Percentiles rank a stretch among this genome's conserved stretches.
These are phyloP conservation scores for Rhinogobius similis DNA, from an alignment of 2,113 vertebrate genomes.

Conservation along the genomic window DNA sequence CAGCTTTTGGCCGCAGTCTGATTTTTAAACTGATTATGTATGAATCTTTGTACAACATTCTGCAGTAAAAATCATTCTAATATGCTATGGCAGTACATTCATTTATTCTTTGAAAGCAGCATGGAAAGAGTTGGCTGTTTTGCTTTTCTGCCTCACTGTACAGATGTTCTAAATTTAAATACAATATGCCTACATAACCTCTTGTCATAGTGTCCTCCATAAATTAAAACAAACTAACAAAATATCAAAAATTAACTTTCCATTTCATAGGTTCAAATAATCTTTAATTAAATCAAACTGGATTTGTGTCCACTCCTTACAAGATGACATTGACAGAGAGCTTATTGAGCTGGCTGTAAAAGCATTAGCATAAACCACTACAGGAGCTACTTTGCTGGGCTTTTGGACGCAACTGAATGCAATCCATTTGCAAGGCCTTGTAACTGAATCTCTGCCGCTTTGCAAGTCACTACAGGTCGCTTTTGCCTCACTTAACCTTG, in stretches of 20 bases:
- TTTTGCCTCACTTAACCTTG: slow-evolving; percentile 21
- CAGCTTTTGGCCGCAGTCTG: slow-evolving; percentile 46
- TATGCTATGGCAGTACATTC: slow-evolving; percentile 23
- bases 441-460: slow-evolving; percentile 31
- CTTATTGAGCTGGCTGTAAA: slow-evolving; percentile 1
- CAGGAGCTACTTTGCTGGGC: slow-evolving; percentile 29
- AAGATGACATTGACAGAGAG: slow-evolving; percentile 34
- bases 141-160: neutral
- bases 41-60: neutral
- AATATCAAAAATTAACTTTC: too few species aligned
- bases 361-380: slow-evolving; percentile 12
- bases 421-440: slow-evolving; percentile 11
- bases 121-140: neutral
- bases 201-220: too few species aligned
- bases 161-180: neutral
- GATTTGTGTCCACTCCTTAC: neutral
- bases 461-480: slow-evolving; percentile 22
- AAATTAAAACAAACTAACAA: too few species aligned
- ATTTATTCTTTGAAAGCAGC: neutral
- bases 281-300: neutral
- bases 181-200: too few species aligned
- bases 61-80: slow-evolving; percentile 25
- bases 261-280: too few species aligned
- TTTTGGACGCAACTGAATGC: slow-evolving; percentile 36
- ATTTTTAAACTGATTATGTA: slow-evolving; percentile 1